phyloP scores from a whole-genome alignment of 1,140 invertebrate species.

The Berghia stephanieae region DNA sequence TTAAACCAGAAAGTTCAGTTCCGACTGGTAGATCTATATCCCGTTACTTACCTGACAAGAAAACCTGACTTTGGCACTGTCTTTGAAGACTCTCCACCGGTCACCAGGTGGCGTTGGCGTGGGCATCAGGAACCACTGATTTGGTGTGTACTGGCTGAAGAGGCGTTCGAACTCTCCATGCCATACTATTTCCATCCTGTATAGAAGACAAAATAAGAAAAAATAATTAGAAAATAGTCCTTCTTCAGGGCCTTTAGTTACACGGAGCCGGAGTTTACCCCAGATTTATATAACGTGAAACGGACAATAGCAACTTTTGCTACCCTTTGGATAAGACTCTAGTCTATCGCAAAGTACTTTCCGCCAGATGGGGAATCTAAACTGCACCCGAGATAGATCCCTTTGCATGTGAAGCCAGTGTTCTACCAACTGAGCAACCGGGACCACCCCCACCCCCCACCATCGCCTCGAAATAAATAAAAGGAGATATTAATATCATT shows the following conservation, averaged over 20 bases:
- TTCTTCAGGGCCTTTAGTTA: slow-evolving; percentile 10
- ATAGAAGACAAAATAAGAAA: slow-evolving; percentile 27
- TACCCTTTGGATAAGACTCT: background rate
- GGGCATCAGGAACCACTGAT: slow-evolving; percentile 60
- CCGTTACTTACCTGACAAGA: slow-evolving; percentile 62
- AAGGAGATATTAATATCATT: too few relatives aligned
- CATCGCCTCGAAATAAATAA: too few relatives aligned
- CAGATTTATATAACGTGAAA: background rate
- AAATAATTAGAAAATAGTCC: background rate
- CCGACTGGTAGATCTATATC: too few relatives aligned
- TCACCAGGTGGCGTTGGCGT: slow-evolving; percentile 55
- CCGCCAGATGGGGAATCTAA: too few relatives aligned
- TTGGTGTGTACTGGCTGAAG: slow-evolving; percentile 59
- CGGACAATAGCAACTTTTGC: background rate
- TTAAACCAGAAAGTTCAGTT: too few relatives aligned
- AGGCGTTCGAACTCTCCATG: slow-evolving; percentile 63
- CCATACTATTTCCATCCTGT: slow-evolving; percentile 67
- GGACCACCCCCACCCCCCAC: too few relatives aligned
- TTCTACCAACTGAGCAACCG: too few relatives aligned
- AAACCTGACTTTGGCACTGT: slow-evolving; percentile 67
- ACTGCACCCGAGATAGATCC: too few relatives aligned
- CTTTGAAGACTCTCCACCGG: slow-evolving; percentile 61
- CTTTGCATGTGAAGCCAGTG: too few relatives aligned
- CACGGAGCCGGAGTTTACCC: background rate
- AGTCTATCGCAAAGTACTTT: too few relatives aligned